These are phyloP conservation scores for Papilio polyxenes DNA, from an alignment of 1,140 invertebrate genomes.

Conservation along the genomic window DNA sequence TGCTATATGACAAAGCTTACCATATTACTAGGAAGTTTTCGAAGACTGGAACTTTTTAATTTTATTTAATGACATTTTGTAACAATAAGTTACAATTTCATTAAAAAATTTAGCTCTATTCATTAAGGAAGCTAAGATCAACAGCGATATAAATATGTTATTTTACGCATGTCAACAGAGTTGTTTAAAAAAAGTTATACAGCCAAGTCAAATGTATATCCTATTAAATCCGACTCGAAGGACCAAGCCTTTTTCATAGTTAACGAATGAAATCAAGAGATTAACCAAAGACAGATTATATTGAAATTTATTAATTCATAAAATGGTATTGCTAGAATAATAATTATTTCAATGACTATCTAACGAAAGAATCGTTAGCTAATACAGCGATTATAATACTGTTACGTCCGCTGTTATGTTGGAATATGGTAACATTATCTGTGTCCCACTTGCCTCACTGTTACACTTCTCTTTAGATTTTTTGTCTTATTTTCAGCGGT, in stretches of 20 bases:
- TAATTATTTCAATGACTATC: not conserved
- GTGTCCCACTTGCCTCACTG: constrained; percentile 46
- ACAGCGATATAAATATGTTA: too few relatives aligned
- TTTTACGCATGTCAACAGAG: too few relatives aligned
- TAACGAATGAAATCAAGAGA: too few relatives aligned
- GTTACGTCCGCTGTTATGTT: constrained; percentile 1
- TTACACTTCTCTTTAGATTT: constrained; percentile 30
- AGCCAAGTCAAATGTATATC: too few relatives aligned
- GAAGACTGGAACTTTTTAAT: not conserved
- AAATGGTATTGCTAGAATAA: not conserved
- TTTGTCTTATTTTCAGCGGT: constrained; percentile 32
- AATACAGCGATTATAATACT: not conserved
- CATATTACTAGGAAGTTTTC: not conserved
- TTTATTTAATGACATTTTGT: not conserved
- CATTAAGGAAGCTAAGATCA: too few relatives aligned
- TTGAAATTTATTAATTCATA: not conserved
- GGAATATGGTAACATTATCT: constrained; percentile 4
- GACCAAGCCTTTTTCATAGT: too few relatives aligned
- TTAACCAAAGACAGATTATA: too few relatives aligned
- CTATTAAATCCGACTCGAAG: too few relatives aligned
- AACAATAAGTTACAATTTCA: not conserved
- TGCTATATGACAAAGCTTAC: constrained; percentile 39
- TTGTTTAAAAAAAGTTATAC: too few relatives aligned
- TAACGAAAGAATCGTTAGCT: not conserved
- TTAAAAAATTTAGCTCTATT: not conserved